These are phyloP conservation scores for Otus scops DNA, from an alignment of 2,797 vertebrate genomes.

Conservation along the genomic window DNA sequence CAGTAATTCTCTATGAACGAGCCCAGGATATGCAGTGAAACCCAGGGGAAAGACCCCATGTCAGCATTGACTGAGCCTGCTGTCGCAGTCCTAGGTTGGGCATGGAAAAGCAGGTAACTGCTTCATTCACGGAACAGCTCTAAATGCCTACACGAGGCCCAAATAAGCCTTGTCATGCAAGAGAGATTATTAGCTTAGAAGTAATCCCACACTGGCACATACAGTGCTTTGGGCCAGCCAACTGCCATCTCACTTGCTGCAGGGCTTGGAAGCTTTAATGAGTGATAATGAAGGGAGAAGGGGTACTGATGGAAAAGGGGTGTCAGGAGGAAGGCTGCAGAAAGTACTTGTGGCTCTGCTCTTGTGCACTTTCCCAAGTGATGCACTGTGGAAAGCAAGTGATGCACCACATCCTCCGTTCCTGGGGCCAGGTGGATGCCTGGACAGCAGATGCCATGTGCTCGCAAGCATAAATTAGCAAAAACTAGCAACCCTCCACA, in stretches of 20 bases:
- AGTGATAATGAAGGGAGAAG: background rate
- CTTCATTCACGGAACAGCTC: background rate
- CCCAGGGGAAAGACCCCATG: background rate
- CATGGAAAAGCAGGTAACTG: background rate
- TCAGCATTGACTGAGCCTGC: accelerated
- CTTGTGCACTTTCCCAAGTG: background rate
- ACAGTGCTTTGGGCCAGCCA: background rate
- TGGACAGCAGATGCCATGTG: background rate
- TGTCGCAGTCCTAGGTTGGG: background rate
- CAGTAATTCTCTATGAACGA: background rate
- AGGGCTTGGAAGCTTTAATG: background rate
- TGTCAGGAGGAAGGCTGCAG: background rate
- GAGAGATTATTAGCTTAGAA: background rate
- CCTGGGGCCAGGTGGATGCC: background rate
- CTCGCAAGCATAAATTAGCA: background rate
- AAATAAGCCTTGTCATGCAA: background rate
- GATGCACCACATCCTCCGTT: background rate
- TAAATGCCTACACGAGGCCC: background rate
- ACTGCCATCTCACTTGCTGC: background rate
- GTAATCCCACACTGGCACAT: background rate
- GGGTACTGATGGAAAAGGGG: background rate
- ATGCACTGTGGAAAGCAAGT: background rate
- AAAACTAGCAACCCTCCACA: background rate
- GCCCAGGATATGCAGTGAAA: background rate
- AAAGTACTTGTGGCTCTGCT: background rate